A percentile compares a stretch with the other conserved stretches of the same genome.
phyloP scores from a whole-genome alignment of 2,888 invertebrate genomes.

The Volucella bombylans region DNA sequence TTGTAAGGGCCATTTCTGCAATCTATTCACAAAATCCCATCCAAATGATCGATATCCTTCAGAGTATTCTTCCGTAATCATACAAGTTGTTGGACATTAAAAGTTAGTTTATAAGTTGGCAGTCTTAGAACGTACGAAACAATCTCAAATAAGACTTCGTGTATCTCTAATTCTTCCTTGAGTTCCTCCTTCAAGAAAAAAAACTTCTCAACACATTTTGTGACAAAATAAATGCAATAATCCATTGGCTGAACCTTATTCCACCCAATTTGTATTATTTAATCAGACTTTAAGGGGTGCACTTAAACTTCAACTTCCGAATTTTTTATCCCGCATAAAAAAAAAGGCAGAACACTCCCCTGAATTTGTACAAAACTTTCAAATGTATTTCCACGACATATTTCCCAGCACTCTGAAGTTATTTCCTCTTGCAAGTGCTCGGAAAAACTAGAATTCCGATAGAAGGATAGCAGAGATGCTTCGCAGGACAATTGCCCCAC shows the following conservation, averaged over 20 bases:
- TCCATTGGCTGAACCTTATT: conserved; percentile 20
- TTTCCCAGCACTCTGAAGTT: background rate
- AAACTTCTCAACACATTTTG: no score
- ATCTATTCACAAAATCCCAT: no score
- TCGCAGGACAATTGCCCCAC: conserved; percentile 3
- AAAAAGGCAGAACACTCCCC: conserved; percentile 10
- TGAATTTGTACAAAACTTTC: conserved; percentile 31
- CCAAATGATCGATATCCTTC: no score
- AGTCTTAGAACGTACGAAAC: no score
- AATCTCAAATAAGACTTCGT: no score
- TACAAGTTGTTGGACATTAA: no score
- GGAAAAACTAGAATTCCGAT: conserved; percentile 1
- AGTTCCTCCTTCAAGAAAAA: no score
- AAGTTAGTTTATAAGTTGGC: no score
- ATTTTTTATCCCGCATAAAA: conserved; percentile 39
- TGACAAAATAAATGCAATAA: background rate
- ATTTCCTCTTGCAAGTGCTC: background rate
- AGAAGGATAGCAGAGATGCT: background rate
- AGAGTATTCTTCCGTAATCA: no score
- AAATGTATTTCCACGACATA: conserved; percentile 11
- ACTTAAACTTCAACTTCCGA: conserved; percentile 39
- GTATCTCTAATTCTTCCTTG: no score
- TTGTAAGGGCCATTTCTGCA: no score
- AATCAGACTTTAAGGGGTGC: conserved; percentile 28
- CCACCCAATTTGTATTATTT: conserved; percentile 10